phyloP scores from a whole-genome alignment of 1,140 invertebrate species.

The Zelostemma sp. region DNA sequence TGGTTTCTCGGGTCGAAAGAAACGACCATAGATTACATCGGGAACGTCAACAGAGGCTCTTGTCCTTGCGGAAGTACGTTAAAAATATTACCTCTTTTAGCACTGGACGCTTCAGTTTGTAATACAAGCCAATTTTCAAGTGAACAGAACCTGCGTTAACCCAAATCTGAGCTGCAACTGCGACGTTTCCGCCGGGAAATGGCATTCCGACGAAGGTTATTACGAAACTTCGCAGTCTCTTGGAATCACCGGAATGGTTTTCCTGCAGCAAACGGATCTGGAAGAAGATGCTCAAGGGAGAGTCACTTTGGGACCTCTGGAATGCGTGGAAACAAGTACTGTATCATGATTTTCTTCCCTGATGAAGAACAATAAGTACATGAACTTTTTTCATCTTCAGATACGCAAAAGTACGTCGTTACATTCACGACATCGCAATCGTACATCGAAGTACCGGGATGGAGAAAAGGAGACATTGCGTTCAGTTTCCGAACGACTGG shows the following conservation, averaged over 20 bases:
- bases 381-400: constrained; percentile 70
- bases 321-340: constrained; percentile 93
- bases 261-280: constrained; percentile 87
- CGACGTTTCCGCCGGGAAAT: constrained; percentile 84
- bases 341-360: too few species aligned
- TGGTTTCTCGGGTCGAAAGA: constrained; percentile 88
- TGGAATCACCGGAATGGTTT: constrained; percentile 91
- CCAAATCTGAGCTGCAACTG: constrained; percentile 89
- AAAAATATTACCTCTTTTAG: constrained; percentile 10
- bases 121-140: constrained; percentile 68
- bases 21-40: constrained; percentile 86
- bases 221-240: constrained; percentile 83
- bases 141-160: constrained; percentile 84
- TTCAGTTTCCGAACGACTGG: constrained; percentile 94
- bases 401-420: constrained; percentile 92
- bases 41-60: constrained; percentile 80
- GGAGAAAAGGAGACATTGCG: constrained; percentile 91
- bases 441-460: constrained; percentile 91
- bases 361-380: too few species aligned
- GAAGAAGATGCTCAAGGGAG: constrained; percentile 85
- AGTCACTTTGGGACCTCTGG: constrained; percentile 89
- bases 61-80: constrained; percentile 77
- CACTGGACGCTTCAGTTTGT: too few species aligned
- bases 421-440: constrained; percentile 94
- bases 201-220: constrained; percentile 89